Evolutionary conservation across 2,113 vertebrate species (phyloP).

Genomic region (Platanista minor): DNA sequence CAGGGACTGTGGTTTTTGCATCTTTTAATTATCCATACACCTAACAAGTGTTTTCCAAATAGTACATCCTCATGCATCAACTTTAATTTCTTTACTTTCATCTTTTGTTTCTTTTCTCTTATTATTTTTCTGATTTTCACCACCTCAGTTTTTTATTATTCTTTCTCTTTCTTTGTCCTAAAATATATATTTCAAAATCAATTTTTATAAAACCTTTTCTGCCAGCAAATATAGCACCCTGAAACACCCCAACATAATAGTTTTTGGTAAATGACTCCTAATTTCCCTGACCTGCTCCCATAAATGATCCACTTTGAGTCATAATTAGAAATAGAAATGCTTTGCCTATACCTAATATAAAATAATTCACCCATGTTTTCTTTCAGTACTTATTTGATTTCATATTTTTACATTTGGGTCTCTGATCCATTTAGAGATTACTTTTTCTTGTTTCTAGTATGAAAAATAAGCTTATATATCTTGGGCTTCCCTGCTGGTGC

Average conservation of each 20-base stretch:
- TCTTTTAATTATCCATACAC: background rate
- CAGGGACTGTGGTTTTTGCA: background rate
- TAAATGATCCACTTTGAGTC: background rate
- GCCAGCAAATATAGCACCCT: background rate
- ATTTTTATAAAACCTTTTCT: background rate
- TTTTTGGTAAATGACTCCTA: background rate
- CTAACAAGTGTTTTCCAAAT: background rate
- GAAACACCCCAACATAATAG: background rate
- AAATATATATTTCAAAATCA: background rate
- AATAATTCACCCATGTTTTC: background rate
- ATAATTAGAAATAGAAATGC: background rate
- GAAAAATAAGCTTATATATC: background rate
- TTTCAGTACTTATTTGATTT: background rate
- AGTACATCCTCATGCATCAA: background rate
- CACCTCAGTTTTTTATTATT: background rate
- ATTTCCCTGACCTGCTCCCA: background rate
- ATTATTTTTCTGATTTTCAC: background rate
- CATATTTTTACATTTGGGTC: background rate
- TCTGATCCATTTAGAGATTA: background rate
- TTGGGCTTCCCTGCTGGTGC: too few species aligned
- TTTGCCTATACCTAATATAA: background rate
- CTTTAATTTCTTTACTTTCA: background rate
- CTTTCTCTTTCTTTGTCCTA: background rate
- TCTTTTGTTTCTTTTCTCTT: background rate
- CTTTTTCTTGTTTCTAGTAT: background rate